A percentile compares a stretch with the other conserved stretches of the same genome.
These are phyloP conservation scores for Scolopax bukidnonensis DNA, from an alignment of 2,797 vertebrate species.

Conservation along the genomic window DNA sequence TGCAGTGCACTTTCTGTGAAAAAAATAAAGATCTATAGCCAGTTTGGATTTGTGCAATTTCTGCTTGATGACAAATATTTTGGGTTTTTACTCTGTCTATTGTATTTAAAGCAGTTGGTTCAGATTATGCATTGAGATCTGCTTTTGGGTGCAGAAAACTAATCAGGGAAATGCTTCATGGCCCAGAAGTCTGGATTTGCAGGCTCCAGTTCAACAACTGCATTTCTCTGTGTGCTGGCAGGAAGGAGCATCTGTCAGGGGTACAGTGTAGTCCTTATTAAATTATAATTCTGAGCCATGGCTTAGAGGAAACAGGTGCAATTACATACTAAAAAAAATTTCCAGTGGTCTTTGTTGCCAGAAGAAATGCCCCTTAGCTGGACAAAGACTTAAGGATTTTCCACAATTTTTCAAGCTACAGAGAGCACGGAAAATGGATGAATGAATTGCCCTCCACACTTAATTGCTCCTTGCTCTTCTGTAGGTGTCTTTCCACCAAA, in stretches of 20 bases:
- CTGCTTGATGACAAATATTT: not conserved
- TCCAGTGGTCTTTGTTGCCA: not conserved
- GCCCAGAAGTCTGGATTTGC: slow-evolving; percentile 38
- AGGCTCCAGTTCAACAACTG: slow-evolving; percentile 30
- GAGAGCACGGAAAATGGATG: not conserved
- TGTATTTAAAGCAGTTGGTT: not conserved
- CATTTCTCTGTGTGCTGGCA: not conserved
- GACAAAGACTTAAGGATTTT: not conserved
- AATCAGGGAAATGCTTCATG: slow-evolving; percentile 16
- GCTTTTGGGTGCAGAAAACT: slow-evolving; percentile 8
- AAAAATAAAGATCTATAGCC: not conserved
- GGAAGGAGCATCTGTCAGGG: slow-evolving; percentile 16
- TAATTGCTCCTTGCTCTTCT: not conserved
- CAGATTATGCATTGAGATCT: not conserved
- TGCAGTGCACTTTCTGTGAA: not conserved
- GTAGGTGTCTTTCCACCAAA: not conserved
- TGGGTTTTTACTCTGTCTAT: not conserved
- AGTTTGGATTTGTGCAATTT: not conserved
- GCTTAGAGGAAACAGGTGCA: not conserved
- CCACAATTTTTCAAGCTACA: not conserved
- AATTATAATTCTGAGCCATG: not conserved
- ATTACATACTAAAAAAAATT: not conserved
- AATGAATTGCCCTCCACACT: not conserved
- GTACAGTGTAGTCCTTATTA: not conserved
- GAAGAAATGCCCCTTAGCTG: not conserved